Base-by-base conservation (phyloP, 2,888 invertebrate species). In the Nomada flava region DNA sequence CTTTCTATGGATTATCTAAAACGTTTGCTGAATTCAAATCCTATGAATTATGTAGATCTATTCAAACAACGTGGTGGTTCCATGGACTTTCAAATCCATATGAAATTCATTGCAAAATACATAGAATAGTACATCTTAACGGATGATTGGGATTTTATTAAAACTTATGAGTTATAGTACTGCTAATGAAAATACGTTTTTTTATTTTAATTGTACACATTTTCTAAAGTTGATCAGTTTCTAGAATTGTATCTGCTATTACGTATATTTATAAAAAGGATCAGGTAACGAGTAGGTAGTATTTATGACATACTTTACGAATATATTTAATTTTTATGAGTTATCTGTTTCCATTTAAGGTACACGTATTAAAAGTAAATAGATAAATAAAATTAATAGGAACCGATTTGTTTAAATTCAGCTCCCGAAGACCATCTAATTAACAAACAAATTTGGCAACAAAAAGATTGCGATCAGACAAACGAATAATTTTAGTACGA, bases 21-120 rank as follows among this genome's bases (percentile, higher is more conserved):
- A 50, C 64, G 50, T 26, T 64, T 50, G 23, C 23, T 50, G 18
- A 23, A 23, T 64, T 64, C 64, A 26, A 26, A 7, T 50, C 7
- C 50, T 50, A 50, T 64, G 64, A 64, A 64, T 64, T 50, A 64
- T 64, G 26, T 50, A 64, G 64, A 47, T 64, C 23, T 15, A 47
- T 50, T 64, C 50, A 50, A 64, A n/a, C 36, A 36, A 60, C 29
- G 60, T 10, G 36, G 10, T 60, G 36, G 29, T 59, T 59, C 18
- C 60, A 60, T 60, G 60, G n/a, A 60, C n/a, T 60, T 36, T n/a
- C 60, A 29, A 29, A 18, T 18, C 7, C 20, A 3, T 36, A 60
- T 36, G n/a, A 60, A 42, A 60, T 60, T 60, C 36, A 60, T 42
- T 36, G 9, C 18, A 36, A n/a, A 36, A n/a, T 42, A 36, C 60